Evolutionary conservation across 2,888 invertebrate species (phyloP), one percentile per base, ranked within the genome.

Genomic region (Eilema caniola): DNA sequence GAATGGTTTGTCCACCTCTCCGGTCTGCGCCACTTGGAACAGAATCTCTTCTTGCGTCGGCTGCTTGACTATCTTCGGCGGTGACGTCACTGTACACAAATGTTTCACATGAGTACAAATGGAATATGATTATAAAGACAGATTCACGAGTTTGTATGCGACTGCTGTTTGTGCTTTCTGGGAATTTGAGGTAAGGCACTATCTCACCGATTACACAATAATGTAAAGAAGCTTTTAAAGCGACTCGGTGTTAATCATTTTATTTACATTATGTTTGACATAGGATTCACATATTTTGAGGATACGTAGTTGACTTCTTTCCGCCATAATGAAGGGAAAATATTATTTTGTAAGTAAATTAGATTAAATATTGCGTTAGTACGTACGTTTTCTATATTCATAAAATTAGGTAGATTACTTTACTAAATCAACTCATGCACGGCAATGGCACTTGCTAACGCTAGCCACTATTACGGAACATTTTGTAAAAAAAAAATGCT

Each of bases 1-100:
- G 95, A 99, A 98, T 66, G 99, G 99, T 91, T 98, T 98, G 92
- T 98, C 98, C 87, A 97, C 98, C 93, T 98, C 98, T 81, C 97
- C 97, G 68, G 97, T 96, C 87, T 97, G 97, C 62, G 97, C 98
- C 80, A 99, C 98, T 96, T 99, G 98, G 93, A 98, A 99, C 77
- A 99, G 96, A 83, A 98, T 96, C 95, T 98, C 98, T 89, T 98
- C 98, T 73, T 97, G 97, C 65, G 98, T 98, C 62, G 99, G 99
- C 92, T 99, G 98, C 93, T 98, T 98, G 77, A 98, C 97, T 88
- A 99, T 99, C 90, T 97, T 96, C 70, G 99, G 99, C 76, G 99
- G 99, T 81, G 98, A 98, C 89, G 98, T 98, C 89, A 97, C 98
- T 98, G 91, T 0, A 57, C 33, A 75, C 57, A 79, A 69, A 66